Base-by-base conservation (phyloP, 1,140 invertebrate genomes). In the Drosophila novamexicana region DNA sequence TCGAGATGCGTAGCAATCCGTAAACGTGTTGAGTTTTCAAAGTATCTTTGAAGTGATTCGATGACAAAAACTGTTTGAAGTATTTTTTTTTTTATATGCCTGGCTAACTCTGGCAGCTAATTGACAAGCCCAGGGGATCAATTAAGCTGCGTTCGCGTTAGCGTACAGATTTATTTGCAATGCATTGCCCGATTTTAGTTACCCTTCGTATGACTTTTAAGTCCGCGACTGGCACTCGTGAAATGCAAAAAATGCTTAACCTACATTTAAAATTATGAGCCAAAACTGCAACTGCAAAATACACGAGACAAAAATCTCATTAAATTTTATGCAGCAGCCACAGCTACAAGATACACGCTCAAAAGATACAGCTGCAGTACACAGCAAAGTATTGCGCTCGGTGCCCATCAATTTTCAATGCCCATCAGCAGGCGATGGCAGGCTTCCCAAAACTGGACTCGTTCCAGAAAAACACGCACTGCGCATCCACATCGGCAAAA, bases 61-160 rank as follows among this genome's bases (percentile, higher is more conserved):
- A 47, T 42, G 49, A 49, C 75, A 36, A 59, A 59, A 64, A 64
- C 12, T 61, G 29, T 61, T 61, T 59, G n/a, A 58, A 44, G 69
- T 58, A 22, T 49, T 54, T 54, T 42, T 34, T 42, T 5, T 16
- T 63, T 66, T 34, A 44, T 49, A 57, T 79, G 47, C 68, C 75
- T 75, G 75, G 57, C 68, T 50, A 29, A 29, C n/a, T 22, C 65
- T 75, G 57, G 36, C 61, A 70, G 79, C 82, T 89, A 88, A 83
- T 88, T 88, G 84, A 61, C 77, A 89, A 67, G 80, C 83, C 84
- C 77, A 77, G 84, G 84, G 83, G 83, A 88, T 77, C 83, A 88
- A 88, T 88, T 88, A 88, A 77, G 61, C 40, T 14, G 52, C 18
- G 61, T 42, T 56, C 42, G 49, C 40, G 39, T 42, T 56, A 52